Conservation (phyloP, 2,888 invertebrate genomes). For the Urechis unicinctus region DNA sequence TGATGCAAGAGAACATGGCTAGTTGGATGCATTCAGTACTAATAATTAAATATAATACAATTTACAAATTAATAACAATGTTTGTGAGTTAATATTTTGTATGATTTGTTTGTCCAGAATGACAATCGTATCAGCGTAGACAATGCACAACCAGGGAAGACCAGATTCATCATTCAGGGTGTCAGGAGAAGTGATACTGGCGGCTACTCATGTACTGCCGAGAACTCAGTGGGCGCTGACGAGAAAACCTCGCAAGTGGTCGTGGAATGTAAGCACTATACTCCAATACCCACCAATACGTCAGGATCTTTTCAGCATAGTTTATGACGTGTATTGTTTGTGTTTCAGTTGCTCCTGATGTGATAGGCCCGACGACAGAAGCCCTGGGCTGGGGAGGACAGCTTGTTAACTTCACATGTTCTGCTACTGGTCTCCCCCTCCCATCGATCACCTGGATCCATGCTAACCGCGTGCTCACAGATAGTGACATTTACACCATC, state of each 20-base stretch:
- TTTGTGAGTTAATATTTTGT: too few relatives aligned
- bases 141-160: not conserved
- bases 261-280: slow-evolving; percentile 1
- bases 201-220: not conserved
- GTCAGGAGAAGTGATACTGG: not conserved
- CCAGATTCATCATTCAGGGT: not conserved
- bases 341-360: slow-evolving; percentile 4
- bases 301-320: not conserved
- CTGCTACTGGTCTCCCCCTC: slow-evolving; percentile 3
- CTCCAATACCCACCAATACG: not conserved
- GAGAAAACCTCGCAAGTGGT: not conserved
- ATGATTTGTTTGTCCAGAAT: too few relatives aligned
- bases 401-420: slow-evolving; percentile 7
- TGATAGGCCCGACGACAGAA: not conserved
- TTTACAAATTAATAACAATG: too few relatives aligned
- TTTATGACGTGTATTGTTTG: not conserved
- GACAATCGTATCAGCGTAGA: slow-evolving; percentile 2
- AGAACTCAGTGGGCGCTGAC: slow-evolving; percentile 1
- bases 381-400: slow-evolving; percentile 7
- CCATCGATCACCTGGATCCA: slow-evolving; percentile 8
- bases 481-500: slow-evolving; percentile 7
- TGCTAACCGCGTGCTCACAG: not conserved
- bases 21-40: too few relatives aligned
- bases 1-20: too few relatives aligned
- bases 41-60: too few relatives aligned